These are phyloP conservation scores for Hemicrepidius hirtus DNA, from an alignment of 2,888 invertebrate genomes.

Conservation along the genomic window DNA sequence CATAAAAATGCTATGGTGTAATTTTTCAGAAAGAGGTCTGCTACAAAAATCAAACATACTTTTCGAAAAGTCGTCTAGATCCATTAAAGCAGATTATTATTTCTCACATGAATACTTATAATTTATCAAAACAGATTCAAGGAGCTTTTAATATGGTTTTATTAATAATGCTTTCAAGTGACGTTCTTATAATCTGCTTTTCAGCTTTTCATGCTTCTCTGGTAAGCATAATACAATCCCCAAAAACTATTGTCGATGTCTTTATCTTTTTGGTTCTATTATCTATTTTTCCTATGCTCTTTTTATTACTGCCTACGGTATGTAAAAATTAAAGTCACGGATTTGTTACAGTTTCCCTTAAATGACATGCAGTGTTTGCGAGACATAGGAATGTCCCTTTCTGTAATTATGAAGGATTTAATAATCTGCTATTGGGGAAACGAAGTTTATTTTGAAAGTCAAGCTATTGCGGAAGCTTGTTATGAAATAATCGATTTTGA, in stretches of 20 bases:
- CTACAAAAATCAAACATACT: no score
- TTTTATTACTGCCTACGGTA: no score
- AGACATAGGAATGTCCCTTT: conserved; percentile 26
- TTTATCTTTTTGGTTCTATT: not conserved
- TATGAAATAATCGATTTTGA: conserved; percentile 6
- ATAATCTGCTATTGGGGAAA: conserved; percentile 37
- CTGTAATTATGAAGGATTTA: conserved; percentile 23
- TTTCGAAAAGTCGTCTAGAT: not conserved
- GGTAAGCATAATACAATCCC: conserved; percentile 24
- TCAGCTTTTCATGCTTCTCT: conserved; percentile 41
- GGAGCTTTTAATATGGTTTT: conserved; percentile 9
- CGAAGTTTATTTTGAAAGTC: conserved; percentile 26
- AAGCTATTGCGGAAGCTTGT: conserved; percentile 8
- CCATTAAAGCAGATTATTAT: not conserved
- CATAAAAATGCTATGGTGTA: no score
- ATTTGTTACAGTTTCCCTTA: conserved; percentile 22
- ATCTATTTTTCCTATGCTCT: no score
- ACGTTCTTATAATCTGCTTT: conserved; percentile 38
- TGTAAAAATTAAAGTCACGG: no score
- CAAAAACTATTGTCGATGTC: no score
- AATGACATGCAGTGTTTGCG: conserved; percentile 32
- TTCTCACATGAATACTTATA: conserved; percentile 13
- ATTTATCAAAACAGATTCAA: conserved; percentile 26
- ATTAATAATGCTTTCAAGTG: conserved; percentile 26
- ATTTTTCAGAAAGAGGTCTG: no score